These are phyloP conservation scores for Ptilonorhynchus violaceus DNA, from an alignment of 2,113 vertebrate genomes.

Conservation along the genomic window DNA sequence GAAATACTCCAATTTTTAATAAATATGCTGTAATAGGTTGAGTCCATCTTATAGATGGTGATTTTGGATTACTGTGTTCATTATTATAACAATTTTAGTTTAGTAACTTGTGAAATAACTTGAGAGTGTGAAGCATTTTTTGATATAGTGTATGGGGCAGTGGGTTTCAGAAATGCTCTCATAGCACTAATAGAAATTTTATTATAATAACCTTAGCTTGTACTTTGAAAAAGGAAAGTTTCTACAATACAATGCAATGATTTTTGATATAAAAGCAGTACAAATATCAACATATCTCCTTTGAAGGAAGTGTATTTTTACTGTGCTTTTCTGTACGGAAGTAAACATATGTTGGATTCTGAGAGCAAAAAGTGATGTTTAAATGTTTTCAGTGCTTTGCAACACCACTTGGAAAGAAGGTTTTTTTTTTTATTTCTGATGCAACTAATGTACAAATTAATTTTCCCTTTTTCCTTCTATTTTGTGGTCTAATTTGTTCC, in stretches of 20 bases:
- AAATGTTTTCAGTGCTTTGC: neutral
- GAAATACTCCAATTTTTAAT: neutral
- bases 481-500: neutral
- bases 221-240: neutral
- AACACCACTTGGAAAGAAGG: neutral
- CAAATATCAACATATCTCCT: neutral
- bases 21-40: neutral
- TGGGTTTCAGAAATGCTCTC: neutral
- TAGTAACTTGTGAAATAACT: neutral
- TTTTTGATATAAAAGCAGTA: neutral
- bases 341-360: neutral
- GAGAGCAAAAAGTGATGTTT: neutral
- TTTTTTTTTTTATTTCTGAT: neutral
- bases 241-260: neutral
- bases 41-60: neutral
- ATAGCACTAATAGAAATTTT: neutral
- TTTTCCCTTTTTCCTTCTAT: neutral
- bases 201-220: neutral
- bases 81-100: neutral
- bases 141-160: fast-evolving
- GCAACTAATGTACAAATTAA: neutral
- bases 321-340: neutral
- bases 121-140: neutral
- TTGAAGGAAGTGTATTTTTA: neutral
- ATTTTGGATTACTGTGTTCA: neutral